Evolutionary conservation across 2,888 invertebrate species (phyloP).

Genomic region (Eledona agricola): DNA sequence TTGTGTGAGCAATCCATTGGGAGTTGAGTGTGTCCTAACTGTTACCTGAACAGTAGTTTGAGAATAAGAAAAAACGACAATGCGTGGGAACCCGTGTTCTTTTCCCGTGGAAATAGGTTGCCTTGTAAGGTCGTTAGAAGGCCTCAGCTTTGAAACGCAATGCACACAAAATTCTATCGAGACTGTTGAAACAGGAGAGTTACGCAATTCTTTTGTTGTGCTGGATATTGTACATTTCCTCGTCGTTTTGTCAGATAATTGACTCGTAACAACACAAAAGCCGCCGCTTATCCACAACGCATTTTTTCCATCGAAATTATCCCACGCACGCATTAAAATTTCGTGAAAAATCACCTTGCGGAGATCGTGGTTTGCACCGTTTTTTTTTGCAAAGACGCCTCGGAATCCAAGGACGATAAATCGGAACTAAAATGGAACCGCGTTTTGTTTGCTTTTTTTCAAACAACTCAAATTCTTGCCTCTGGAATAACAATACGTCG

Average conservation of each 20-base stretch:
- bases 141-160: constrained; percentile 30
- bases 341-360: no score
- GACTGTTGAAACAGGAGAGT: not conserved
- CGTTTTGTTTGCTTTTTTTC: no score
- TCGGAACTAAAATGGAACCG: no score
- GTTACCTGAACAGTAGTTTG: constrained; percentile 25
- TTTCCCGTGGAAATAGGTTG: constrained; percentile 50
- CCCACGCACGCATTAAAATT: no score
- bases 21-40: no score
- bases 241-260: constrained; percentile 16
- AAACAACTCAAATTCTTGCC: no score
- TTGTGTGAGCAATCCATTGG: not conserved
- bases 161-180: not conserved
- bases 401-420: no score
- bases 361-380: no score
- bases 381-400: no score
- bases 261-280: constrained; percentile 5
- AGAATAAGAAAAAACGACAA: constrained; percentile 33
- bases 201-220: constrained; percentile 3
- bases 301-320: no score
- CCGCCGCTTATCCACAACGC: no score
- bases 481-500: constrained; percentile 3
- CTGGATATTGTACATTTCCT: constrained; percentile 9
- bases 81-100: constrained; percentile 46
- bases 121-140: constrained; percentile 50